Evolutionary conservation across 2,888 invertebrate genomes (phyloP).

Genomic region (Macrophya alboannulata): DNA sequence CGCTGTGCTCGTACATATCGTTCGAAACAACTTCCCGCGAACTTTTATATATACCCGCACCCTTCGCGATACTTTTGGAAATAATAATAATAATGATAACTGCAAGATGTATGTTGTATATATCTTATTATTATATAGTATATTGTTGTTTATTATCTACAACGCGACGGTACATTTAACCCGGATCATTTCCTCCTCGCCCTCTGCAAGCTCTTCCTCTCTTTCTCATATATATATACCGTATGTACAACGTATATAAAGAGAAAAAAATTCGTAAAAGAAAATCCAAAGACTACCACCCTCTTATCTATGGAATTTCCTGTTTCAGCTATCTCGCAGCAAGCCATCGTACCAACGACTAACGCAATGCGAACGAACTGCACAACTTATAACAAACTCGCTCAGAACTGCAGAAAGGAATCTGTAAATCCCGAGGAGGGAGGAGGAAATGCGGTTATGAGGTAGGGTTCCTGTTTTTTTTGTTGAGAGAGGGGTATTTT

Average conservation of each 20-base stretch:
- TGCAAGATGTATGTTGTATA: neutral
- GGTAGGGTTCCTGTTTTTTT: too few relatives aligned
- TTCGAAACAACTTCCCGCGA: neutral
- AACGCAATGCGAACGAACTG: too few relatives aligned
- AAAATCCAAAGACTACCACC: constrained; percentile 57
- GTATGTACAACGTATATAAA: neutral
- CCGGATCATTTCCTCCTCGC: constrained; percentile 69
- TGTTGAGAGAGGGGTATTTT: neutral
- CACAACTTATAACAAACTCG: neutral
- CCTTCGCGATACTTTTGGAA: neutral
- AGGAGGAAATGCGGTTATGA: neutral
- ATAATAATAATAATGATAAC: neutral
- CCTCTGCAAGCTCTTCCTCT: neutral
- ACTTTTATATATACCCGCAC: neutral
- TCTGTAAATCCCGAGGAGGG: neutral
- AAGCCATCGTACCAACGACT: too few relatives aligned
- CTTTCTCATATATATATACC: constrained; percentile 38
- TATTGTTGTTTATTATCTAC: constrained; percentile 76
- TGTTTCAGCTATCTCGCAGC: neutral
- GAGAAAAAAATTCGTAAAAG: constrained; percentile 48
- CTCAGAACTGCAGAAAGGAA: neutral
- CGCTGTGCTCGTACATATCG: neutral
- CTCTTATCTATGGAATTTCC: constrained; percentile 63
- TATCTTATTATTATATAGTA: constrained; percentile 57
- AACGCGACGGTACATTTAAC: constrained; percentile 75